Evolutionary conservation across 2,888 invertebrate species (phyloP).

Genomic region (Lobophora halterata): DNA sequence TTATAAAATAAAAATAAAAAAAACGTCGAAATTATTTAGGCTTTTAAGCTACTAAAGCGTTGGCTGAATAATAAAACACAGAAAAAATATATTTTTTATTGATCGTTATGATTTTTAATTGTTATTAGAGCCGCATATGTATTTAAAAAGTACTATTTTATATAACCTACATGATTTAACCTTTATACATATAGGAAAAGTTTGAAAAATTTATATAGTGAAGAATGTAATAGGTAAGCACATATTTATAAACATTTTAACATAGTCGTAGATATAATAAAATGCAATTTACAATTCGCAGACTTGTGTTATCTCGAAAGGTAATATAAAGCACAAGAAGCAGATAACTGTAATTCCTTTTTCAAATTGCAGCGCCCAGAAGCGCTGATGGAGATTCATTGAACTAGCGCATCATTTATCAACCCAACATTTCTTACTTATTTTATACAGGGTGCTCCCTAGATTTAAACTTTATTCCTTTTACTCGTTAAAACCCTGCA

Average conservation of each 20-base stretch:
- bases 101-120: too few relatives aligned
- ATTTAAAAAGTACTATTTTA: too few relatives aligned
- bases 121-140: too few relatives aligned
- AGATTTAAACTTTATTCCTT: constrained; percentile 59
- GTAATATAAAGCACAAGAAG: constrained; percentile 45
- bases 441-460: constrained; percentile 53
- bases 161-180: too few relatives aligned
- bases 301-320: constrained; percentile 37
- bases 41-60: too few relatives aligned
- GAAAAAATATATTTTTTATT: too few relatives aligned
- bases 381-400: constrained; percentile 73
- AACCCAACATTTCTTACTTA: constrained; percentile 62
- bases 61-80: too few relatives aligned
- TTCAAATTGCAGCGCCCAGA: constrained; percentile 61
- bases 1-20: too few relatives aligned
- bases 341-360: constrained; percentile 58
- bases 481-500: constrained; percentile 50
- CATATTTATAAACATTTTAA: constrained; percentile 8
- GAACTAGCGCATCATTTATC: constrained; percentile 70
- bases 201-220: too few relatives aligned
- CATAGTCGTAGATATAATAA: constrained; percentile 21
- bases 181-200: too few relatives aligned
- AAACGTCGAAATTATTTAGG: too few relatives aligned
- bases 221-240: too few relatives aligned
- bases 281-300: constrained; percentile 32